Percentiles rank a stretch among this genome's conserved stretches.
Evolutionary conservation across 1,140 invertebrate genomes (phyloP).

Genomic region (Halictus rubicundus): DNA sequence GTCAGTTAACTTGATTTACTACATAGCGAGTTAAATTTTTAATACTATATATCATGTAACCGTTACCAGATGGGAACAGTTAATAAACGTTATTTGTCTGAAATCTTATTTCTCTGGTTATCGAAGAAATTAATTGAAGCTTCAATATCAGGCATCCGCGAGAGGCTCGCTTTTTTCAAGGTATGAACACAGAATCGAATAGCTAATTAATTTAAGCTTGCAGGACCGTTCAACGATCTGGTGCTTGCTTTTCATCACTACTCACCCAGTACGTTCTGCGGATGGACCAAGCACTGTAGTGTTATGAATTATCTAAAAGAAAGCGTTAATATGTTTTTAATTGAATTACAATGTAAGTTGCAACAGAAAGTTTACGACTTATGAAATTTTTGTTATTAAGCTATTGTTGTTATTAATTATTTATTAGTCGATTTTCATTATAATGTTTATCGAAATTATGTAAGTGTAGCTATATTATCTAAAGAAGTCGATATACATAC

Average conservation of each 20-base stretch:
- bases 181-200: constrained; percentile 23
- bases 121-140: constrained; percentile 45
- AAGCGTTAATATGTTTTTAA: constrained; percentile 58
- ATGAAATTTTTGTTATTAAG: neutral
- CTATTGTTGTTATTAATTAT: neutral
- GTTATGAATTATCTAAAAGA: constrained; percentile 79
- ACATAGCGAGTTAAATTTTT: neutral
- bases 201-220: constrained; percentile 37
- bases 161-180: neutral
- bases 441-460: neutral
- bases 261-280: constrained; percentile 73
- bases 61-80: neutral
- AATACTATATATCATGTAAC: neutral
- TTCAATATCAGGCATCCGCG: constrained; percentile 2
- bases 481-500: neutral
- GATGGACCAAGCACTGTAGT: constrained; percentile 74
- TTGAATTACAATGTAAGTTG: neutral
- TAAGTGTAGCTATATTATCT: neutral
- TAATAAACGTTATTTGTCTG: neutral
- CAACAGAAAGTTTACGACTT: neutral
- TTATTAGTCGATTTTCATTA: neutral
- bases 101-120: neutral
- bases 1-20: neutral
- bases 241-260: constrained; percentile 46
- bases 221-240: constrained; percentile 15